Evolutionary conservation across 2,888 invertebrate genomes (phyloP).

Genomic region (Philonicus albiceps): DNA sequence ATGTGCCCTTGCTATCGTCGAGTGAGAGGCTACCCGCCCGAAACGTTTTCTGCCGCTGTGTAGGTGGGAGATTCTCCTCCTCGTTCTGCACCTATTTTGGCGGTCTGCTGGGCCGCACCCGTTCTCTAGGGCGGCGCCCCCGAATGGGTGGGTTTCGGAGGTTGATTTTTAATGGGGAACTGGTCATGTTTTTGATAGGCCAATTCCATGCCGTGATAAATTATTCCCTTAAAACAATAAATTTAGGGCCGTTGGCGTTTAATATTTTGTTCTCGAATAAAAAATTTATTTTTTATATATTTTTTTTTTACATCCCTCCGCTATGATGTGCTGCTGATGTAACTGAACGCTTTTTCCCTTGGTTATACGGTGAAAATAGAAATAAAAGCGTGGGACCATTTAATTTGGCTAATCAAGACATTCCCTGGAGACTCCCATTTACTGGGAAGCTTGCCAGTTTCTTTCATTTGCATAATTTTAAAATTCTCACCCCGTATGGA

Average conservation of each 20-base stretch:
- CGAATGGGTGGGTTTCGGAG: neutral
- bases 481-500: neutral
- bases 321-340: neutral
- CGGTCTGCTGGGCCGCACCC: neutral
- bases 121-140: neutral
- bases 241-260: neutral
- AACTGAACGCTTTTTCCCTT: neutral
- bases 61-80: neutral
- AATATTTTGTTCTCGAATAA: neutral
- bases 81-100: neutral
- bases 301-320: neutral
- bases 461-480: constrained; percentile 5
- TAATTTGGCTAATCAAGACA: neutral
- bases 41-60: neutral
- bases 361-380: neutral
- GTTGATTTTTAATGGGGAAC: neutral
- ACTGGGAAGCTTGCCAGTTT: neutral
- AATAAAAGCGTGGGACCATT: neutral
- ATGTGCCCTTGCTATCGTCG: neutral
- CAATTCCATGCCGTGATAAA: neutral
- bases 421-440: neutral
- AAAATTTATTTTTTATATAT: neutral
- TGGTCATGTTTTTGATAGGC: constrained; percentile 14
- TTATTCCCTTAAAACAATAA: neutral
- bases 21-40: neutral